phyloP scores from a whole-genome alignment of 2,113 vertebrate genomes.

The Vulpes ferrilata region DNA sequence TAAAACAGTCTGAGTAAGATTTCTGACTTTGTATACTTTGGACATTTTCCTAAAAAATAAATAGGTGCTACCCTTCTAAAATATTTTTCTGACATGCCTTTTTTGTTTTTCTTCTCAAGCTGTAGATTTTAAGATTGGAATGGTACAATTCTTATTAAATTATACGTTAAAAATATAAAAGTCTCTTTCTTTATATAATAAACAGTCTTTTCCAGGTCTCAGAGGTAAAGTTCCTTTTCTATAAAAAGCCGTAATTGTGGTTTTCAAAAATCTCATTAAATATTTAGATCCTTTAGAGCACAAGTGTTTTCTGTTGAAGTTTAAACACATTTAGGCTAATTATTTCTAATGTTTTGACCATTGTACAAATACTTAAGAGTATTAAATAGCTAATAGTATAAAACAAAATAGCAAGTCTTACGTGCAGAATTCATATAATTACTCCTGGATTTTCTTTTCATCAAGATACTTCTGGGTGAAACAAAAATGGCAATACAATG shows the following conservation, averaged over 20 bases:
- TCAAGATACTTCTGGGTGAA: conserved; percentile 6
- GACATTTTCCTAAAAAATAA: conserved; percentile 88
- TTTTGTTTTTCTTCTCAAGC: conserved; percentile 83
- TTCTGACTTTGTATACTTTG: conserved; percentile 87
- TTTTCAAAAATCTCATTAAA: conserved; percentile 81
- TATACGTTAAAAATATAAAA: conserved; percentile 79
- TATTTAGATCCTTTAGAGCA: conserved; percentile 75
- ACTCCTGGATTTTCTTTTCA: conserved; percentile 65
- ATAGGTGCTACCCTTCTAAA: conserved; percentile 84
- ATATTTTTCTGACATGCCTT: conserved; percentile 86
- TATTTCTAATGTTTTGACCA: conserved; percentile 84
- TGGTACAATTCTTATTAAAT: conserved; percentile 79
- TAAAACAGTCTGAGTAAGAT: conserved; percentile 81
- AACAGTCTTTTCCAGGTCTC: conserved; percentile 78
- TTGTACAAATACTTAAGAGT: conserved; percentile 30
- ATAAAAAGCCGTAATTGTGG: conserved; percentile 81
- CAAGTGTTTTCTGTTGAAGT: conserved; percentile 79
- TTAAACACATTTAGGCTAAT: conserved; percentile 82
- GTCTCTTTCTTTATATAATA: conserved; percentile 74
- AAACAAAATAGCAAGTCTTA: conserved; percentile 75
- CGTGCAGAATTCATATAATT: conserved; percentile 70
- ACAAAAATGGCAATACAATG: conserved; percentile 7
- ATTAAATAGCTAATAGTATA: conserved; percentile 71
- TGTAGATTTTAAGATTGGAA: conserved; percentile 59
- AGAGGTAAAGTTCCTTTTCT: conserved; percentile 74